These are phyloP conservation scores for Carcharodon carcharias DNA, from an alignment of 2,797 vertebrate genomes.

Conservation along the genomic window DNA sequence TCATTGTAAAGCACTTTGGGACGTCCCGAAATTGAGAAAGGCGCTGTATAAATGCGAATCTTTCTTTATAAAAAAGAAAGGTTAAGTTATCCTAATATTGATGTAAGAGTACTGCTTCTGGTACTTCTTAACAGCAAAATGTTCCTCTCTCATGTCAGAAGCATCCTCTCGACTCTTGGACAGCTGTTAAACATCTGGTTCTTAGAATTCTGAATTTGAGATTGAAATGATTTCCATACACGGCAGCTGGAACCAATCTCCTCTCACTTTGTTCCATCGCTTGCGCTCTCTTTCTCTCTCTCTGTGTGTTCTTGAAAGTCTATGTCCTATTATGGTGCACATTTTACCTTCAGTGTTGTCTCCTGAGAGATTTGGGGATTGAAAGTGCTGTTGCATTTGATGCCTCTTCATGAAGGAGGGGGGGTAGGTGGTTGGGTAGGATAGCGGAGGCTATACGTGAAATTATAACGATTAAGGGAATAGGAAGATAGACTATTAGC, in stretches of 20 bases:
- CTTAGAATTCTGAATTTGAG: not conserved
- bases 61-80: not conserved
- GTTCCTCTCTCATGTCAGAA: not conserved
- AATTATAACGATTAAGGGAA: not conserved
- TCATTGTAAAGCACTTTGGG: not conserved
- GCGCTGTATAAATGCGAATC: not conserved
- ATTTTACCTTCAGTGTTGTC: not conserved
- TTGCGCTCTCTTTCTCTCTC: too few relatives aligned
- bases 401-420: not conserved
- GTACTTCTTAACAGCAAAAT: not conserved
- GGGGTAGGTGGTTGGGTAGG: not conserved
- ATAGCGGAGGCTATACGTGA: not conserved
- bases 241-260: not conserved
- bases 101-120: not conserved
- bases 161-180: not conserved
- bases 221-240: not conserved
- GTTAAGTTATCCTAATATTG: not conserved
- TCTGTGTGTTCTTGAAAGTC: not conserved
- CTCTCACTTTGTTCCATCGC: not conserved
- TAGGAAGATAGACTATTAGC: not conserved
- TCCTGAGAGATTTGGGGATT: too few relatives aligned
- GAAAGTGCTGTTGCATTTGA: not conserved
- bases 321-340: not conserved
- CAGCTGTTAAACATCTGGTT: constrained; percentile 2
- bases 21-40: not conserved